Evolutionary conservation across 1,140 invertebrate genomes (phyloP).

Genomic region (Anastatus disparis): DNA sequence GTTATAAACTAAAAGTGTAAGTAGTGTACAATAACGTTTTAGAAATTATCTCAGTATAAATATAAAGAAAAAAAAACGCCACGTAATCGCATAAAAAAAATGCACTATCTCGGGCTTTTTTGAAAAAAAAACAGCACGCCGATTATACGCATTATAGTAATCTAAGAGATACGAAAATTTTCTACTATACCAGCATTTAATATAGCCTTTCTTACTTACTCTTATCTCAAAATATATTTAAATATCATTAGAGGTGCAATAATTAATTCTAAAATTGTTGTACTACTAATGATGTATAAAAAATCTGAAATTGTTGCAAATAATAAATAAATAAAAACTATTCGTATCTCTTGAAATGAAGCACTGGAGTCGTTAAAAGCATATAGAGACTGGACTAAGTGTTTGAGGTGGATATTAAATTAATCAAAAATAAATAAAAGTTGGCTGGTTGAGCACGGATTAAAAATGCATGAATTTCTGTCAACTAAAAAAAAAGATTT

Average conservation of each 20-base stretch:
- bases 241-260: no score
- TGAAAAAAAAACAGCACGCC: background rate
- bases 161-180: no score
- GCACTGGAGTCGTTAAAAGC: background rate
- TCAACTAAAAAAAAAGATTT: conserved; percentile 18
- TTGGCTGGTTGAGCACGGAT: background rate
- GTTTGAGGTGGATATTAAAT: background rate
- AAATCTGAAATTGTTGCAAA: background rate
- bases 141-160: conserved; percentile 17
- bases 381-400: conserved; percentile 11
- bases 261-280: no score
- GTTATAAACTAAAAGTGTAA: conserved; percentile 54
- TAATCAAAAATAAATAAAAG: conserved; percentile 39
- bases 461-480: background rate
- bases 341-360: conserved; percentile 8
- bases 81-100: conserved; percentile 12
- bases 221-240: background rate
- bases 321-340: conserved; percentile 1
- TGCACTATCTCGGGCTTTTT: conserved; percentile 14
- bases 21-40: conserved; percentile 64
- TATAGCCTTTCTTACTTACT: background rate
- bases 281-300: background rate
- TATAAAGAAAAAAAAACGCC: background rate
- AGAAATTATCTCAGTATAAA: conserved; percentile 41
- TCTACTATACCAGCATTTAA: conserved; percentile 1